Evolutionary conservation across 2,797 vertebrate genomes (phyloP), one percentile per base, ranked within the genome.

Genomic region (Sebastes kiyomatsui): DNA sequence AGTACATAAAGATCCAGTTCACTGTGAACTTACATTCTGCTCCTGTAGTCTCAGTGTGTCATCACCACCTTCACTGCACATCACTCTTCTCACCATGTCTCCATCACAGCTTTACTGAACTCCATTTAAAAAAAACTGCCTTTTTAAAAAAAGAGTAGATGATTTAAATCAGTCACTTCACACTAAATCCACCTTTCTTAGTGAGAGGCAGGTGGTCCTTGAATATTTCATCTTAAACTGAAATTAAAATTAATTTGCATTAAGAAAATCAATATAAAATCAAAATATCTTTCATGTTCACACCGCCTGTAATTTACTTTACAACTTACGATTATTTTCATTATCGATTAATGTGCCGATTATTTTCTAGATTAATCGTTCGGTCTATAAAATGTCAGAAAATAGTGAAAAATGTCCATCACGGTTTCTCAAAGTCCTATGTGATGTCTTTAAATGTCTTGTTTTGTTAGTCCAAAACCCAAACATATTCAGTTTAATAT

Each of bases 21-120:
- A 88, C 77, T 90, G 85, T 88, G 82, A 90, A 89, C 86, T 72
- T 89, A 91, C 90, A 94, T 91, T 93, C 85, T 71, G 82, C 84
- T 70, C 35, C 75, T 64, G 77, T 66, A 73, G 80, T 70, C 52
- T 67, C 83, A 78, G 58, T 49, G 23, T 67, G 22, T 46, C 42
- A 18, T 46, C 46, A 66, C 55, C 12, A 9, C n/a, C 35, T 23
- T n/a, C 16, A 32, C 67, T 65, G 59, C 61, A 38, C 76, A 54
- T 32, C 62, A 46, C 69, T 23, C 64, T 12, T 2, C 32, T 7
- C 60, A n/a, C 12, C 56, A 25, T 6, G 55, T 58, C 22, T 12
- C 49, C 49, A 1, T 38, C 28, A n/a, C 23, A 22, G 18, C 22
- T 42, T 42, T 7, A 75, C n/a, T 2, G 2, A 79, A 54, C 11